Percentiles rank a stretch among this genome's conserved stretches.
Evolutionary conservation across 2,888 invertebrate genomes (phyloP).

Genomic region (Drosophila neoperkinsi): DNA sequence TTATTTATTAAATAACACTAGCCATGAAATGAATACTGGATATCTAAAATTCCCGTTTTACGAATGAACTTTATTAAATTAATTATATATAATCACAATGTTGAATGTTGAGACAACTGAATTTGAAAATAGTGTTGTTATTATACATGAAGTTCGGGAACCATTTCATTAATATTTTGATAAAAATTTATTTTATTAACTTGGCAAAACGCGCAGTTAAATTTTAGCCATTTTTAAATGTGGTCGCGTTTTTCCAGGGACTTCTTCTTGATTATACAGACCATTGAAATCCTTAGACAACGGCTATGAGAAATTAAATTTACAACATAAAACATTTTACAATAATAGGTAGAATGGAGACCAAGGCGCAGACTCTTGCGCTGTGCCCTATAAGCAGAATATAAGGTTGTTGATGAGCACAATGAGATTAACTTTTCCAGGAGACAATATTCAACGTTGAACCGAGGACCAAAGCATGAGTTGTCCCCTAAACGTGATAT

Average conservation of each 20-base stretch:
- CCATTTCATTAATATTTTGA: neutral
- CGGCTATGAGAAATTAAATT: neutral
- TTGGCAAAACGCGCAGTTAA: constrained; percentile 12
- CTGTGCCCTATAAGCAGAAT: neutral
- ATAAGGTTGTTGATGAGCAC: constrained; percentile 33
- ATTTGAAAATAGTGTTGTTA: constrained; percentile 4
- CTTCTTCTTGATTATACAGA: constrained; percentile 4
- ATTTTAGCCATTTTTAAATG: constrained; percentile 22
- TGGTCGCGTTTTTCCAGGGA: constrained; percentile 16
- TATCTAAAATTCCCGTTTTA: neutral
- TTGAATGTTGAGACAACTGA: constrained; percentile 26
- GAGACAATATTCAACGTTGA: neutral
- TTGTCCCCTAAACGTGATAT: constrained; percentile 2
- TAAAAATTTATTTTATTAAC: constrained; percentile 1
- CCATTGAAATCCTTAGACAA: neutral
- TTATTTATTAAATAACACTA: neutral
- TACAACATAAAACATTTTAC: constrained; percentile 19
- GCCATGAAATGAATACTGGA: neutral
- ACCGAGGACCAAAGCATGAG: neutral
- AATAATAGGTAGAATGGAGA: neutral
- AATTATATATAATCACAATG: too few relatives aligned
- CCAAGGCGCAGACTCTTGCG: neutral
- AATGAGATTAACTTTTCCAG: neutral
- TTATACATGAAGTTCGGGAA: constrained; percentile 30
- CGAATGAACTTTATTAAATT: neutral